These are phyloP conservation scores for Halcyon badia DNA, from an alignment of 2,797 vertebrate genomes.

Conservation along the genomic window DNA sequence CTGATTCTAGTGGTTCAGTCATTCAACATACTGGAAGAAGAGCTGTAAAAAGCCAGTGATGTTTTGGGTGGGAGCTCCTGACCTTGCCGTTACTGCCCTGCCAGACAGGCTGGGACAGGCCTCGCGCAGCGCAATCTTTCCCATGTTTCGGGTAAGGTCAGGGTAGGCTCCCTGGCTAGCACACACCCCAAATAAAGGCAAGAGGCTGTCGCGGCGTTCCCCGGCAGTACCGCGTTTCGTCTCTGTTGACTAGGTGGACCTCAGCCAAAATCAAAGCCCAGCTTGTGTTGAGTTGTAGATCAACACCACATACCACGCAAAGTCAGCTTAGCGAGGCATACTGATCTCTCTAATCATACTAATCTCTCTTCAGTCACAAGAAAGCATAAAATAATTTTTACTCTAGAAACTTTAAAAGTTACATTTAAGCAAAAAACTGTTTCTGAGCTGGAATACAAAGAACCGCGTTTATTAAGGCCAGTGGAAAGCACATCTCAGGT, in stretches of 20 bases:
- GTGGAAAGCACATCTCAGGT: neutral
- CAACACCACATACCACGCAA: neutral
- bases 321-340: neutral
- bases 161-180: neutral
- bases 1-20: neutral
- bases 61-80: neutral
- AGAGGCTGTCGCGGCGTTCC: neutral
- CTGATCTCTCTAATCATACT: neutral
- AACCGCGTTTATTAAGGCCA: conserved; percentile 60
- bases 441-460: neutral
- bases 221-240: neutral
- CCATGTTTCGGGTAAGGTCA: neutral
- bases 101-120: rapidly evolving
- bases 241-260: neutral
- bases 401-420: neutral
- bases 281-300: neutral
- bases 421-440: neutral
- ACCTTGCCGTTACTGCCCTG: neutral
- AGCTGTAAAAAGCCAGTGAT: neutral
- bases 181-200: neutral
- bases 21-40: rapidly evolving
- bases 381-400: neutral
- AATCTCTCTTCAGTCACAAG: neutral
- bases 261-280: neutral
- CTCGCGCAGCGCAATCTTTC: neutral